Evolutionary conservation across 35 echinoderm and acorn worm species (phyloP).

Genomic region (Strongylocentrotus purpuratus): DNA sequence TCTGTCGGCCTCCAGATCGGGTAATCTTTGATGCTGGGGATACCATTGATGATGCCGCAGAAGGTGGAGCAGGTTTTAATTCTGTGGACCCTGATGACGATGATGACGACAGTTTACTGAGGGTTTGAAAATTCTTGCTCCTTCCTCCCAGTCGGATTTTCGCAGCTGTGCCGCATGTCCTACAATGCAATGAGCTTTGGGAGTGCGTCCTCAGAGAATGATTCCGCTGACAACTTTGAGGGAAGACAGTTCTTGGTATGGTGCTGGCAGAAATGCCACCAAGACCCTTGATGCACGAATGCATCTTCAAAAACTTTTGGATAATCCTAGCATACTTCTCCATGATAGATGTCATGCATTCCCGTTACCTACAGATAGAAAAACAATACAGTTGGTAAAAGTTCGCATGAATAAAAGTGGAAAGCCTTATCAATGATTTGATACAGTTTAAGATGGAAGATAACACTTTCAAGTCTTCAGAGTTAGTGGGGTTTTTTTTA

Average conservation of each 20-base stretch:
- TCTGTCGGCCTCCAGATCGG: conserved; percentile 41
- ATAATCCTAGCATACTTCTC: not conserved
- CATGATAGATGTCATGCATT: not conserved
- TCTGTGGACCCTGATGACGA: not conserved
- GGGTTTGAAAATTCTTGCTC: not conserved
- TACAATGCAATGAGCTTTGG: not conserved
- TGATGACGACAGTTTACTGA: not conserved
- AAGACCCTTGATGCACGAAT: not conserved
- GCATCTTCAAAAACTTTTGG: not conserved
- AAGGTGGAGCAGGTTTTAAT: not conserved
- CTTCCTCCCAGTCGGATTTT: not conserved
- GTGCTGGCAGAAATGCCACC: not conserved
- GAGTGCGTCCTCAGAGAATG: not conserved
- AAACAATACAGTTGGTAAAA: not conserved
- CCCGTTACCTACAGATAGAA: not conserved
- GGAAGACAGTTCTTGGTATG: not conserved
- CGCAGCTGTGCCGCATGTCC: not conserved
- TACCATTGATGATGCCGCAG: not conserved
- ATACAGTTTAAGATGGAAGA: too few species aligned
- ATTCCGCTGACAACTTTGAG: not conserved
- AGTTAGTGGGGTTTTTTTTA: too few species aligned
- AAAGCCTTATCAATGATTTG: too few species aligned
- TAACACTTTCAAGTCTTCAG: too few species aligned
- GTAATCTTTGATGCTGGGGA: not conserved
- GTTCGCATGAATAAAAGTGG: too few species aligned